phyloP scores from a whole-genome alignment of 2,113 vertebrate species.

The Donacobius atricapilla region DNA sequence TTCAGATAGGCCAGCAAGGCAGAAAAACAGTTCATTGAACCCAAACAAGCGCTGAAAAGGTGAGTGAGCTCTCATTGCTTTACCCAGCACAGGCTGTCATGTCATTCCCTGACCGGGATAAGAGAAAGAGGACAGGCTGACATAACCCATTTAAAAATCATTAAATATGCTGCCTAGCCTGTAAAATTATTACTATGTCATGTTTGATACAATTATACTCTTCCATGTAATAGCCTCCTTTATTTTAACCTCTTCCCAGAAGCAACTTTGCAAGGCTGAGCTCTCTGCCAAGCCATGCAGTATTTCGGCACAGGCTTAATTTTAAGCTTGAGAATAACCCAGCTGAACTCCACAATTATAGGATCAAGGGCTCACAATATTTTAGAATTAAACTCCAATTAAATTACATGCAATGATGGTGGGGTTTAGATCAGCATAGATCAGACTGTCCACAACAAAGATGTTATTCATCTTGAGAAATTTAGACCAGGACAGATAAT shows the following conservation, averaged over 20 bases:
- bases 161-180: slow-evolving; percentile 22
- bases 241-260: not conserved
- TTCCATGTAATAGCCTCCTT: not conserved
- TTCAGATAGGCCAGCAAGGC: slow-evolving; percentile 3
- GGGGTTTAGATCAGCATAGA: not conserved
- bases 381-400: not conserved
- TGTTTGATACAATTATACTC: not conserved
- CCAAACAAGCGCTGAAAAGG: not conserved
- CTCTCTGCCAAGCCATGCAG: not conserved
- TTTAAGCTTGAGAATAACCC: not conserved
- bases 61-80: not conserved
- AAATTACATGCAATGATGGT: not conserved
- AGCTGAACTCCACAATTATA: not conserved
- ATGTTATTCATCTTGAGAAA: not conserved
- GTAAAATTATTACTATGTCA: slow-evolving; percentile 26
- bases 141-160: slow-evolving; percentile 56
- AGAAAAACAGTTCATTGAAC: slow-evolving; percentile 15
- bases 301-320: not conserved
- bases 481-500: not conserved
- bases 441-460: not conserved
- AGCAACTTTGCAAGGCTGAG: not conserved
- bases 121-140: slow-evolving; percentile 48
- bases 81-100: not conserved
- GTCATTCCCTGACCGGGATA: slow-evolving; percentile 7
- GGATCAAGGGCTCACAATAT: not conserved